Evolutionary conservation across 2,888 invertebrate genomes (phyloP).

Genomic region (Microplitis manilae): DNA sequence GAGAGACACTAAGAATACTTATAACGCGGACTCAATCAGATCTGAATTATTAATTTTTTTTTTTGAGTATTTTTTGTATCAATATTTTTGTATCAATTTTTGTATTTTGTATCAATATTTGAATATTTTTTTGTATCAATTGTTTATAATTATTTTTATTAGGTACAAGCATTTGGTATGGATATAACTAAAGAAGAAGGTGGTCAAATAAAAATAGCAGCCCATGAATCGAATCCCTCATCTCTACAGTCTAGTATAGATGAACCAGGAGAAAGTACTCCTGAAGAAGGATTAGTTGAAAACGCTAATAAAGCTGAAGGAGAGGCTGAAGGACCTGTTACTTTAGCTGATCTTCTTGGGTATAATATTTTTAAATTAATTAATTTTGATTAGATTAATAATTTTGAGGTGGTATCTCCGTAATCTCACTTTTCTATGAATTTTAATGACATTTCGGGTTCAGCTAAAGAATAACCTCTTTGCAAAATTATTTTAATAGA

Average conservation of each 20-base stretch:
- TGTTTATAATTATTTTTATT: constrained; percentile 61
- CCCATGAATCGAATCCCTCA: constrained; percentile 82
- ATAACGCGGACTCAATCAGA: no score
- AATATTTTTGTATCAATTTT: not conserved
- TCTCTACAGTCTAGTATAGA: constrained; percentile 82
- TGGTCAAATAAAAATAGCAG: constrained; percentile 83
- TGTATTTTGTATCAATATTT: not conserved
- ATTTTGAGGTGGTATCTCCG: no score
- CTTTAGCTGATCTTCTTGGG: constrained; percentile 85
- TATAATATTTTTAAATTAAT: constrained; percentile 57
- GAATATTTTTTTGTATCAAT: not conserved
- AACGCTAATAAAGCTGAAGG: constrained; percentile 66
- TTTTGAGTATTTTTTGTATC: not conserved
- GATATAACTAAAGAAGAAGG: constrained; percentile 88
- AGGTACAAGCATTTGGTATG: constrained; percentile 84
- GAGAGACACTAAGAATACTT: no score
- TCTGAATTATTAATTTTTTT: not conserved
- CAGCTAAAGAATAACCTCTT: no score
- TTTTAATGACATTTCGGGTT: no score
- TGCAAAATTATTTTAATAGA: no score
- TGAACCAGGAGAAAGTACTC: constrained; percentile 81
- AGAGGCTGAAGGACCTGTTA: constrained; percentile 73
- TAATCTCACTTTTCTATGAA: no score
- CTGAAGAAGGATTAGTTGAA: constrained; percentile 74
- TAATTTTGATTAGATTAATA: no score